A percentile compares a stretch with the other conserved stretches of the same genome.
phyloP scores from a whole-genome alignment of 92 coral and sea anemone genomes.

The Chrysogorgia sp. region DNA sequence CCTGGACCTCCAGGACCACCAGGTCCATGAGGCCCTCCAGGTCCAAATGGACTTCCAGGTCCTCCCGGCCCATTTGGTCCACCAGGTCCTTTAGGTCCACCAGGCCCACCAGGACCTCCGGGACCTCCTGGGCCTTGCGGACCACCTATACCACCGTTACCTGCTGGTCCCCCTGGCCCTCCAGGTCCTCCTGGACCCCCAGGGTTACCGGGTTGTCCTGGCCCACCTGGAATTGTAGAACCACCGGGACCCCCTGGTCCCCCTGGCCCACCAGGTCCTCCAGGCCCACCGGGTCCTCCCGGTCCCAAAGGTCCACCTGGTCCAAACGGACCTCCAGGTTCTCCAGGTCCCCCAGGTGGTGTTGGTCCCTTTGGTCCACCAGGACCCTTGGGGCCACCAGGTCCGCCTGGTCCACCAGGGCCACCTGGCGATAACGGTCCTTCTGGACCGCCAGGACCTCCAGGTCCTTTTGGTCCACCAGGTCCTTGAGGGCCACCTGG shows the following conservation, averaged over 20 bases:
- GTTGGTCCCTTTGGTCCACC: constrained; percentile 70
- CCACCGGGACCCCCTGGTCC: constrained; percentile 61
- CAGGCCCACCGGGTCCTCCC: constrained; percentile 81
- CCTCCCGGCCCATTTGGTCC: too few relatives aligned
- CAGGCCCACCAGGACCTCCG: constrained; percentile 70
- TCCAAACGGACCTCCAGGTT: constrained; percentile 77
- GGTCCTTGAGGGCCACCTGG: constrained; percentile 65
- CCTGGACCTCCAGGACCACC: constrained; percentile 71
- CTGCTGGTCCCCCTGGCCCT: constrained; percentile 77
- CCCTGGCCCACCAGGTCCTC: constrained; percentile 64
- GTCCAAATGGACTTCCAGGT: too few relatives aligned
- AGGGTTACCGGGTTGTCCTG: constrained; percentile 63
- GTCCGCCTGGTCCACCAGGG: constrained; percentile 56
- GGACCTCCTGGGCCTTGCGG: constrained; percentile 84
- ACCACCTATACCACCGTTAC: constrained; percentile 81
- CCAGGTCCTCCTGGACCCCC: constrained; percentile 81
- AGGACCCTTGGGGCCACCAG: constrained; percentile 55
- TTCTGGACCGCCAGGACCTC: constrained; percentile 72
- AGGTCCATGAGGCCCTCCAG: constrained; percentile 83
- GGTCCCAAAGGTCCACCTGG: constrained; percentile 92
- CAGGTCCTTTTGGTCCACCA: constrained; percentile 54
- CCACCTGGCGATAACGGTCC: constrained; percentile 60
- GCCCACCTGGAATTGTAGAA: constrained; percentile 52
- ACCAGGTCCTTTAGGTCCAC: constrained; percentile 64
- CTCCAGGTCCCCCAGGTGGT: constrained; percentile 82